Conservation (phyloP, 2,797 vertebrate genomes). For the Sphenodon punctatus region DNA sequence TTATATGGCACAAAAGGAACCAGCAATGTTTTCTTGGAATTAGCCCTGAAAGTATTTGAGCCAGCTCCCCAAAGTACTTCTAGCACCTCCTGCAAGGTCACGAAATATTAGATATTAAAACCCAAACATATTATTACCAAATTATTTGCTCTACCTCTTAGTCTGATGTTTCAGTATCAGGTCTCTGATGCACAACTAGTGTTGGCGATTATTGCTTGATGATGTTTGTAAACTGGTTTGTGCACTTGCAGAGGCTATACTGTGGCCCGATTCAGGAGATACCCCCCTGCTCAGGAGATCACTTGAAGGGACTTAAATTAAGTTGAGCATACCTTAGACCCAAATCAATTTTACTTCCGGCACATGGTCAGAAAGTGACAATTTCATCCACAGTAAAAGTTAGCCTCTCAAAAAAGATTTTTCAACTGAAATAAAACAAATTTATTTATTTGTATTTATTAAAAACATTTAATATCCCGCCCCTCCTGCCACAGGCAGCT, state of each 20-base stretch:
- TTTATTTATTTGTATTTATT: too few relatives aligned
- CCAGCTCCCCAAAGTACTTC: not conserved
- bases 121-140: not conserved
- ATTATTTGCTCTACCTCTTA: not conserved
- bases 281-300: too few relatives aligned
- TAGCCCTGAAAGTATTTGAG: slow-evolving; percentile 14
- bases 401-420: too few relatives aligned
- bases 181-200: not conserved
- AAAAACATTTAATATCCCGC: too few relatives aligned
- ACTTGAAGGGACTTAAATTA: too few relatives aligned
- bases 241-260: not conserved
- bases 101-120: not conserved
- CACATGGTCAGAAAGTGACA: too few relatives aligned
- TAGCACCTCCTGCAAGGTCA: slow-evolving; percentile 1
- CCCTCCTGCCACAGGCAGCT: too few relatives aligned
- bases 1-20: not conserved
- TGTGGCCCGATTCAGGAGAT: not conserved
- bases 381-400: too few relatives aligned
- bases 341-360: too few relatives aligned
- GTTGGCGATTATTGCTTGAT: not conserved
- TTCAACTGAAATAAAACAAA: too few relatives aligned
- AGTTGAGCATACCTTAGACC: too few relatives aligned
- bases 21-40: not conserved
- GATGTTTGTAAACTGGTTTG: not conserved
- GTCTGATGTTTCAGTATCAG: not conserved